Base-by-base conservation (phyloP, 1,140 invertebrate genomes). In the Hesperophylax magnus region DNA sequence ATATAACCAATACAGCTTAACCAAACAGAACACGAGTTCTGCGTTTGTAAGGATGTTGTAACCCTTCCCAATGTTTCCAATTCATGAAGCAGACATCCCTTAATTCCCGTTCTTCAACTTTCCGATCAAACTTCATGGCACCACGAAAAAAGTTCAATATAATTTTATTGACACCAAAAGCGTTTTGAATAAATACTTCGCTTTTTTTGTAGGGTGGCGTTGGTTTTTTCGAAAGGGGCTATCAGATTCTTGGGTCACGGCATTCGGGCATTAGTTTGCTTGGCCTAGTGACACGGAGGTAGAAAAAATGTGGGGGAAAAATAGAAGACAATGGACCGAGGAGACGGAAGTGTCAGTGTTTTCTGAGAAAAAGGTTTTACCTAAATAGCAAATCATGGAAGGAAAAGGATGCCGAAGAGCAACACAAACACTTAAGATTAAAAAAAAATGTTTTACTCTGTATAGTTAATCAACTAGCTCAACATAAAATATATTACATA, bases 1-100 rank as follows among this genome's bases (percentile, higher is more conserved):
- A 24, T 24, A 24, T n/a, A 20, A 1, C 17, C 9, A 7, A 8
- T 61, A 47, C 11, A 47, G 39, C 39, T 47, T 47, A 47, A 47
- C 11, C 39, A 47, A 11, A 47, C 11, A 47, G 39, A 47, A 47
- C 39, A 47, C 39, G 39, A 61, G 58, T 61, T 61, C 24, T 61
- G 18, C 58, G 14, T 11, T 61, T 18, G 1, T 47, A 47, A 47
- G 39, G 63, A 67, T 67, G 8, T 31, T 34, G 63, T 67, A 67
- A 67, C 9, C 11, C 27, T 31, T n/a, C 63, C 63, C 63, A 31
- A 75, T 75, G 54, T 75, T 75, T 75, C 54, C 72, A 75, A 75
- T 75, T 75, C 72, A 75, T 56, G 27, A 17, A 67, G 63, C 63
- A 67, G 63, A 67, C 63, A 31, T n/a, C 8, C 63, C 63, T 67